A percentile compares a stretch with the other conserved stretches of the same genome.
phyloP scores from a whole-genome alignment of 2,113 vertebrate genomes.

The Chionis minor region DNA sequence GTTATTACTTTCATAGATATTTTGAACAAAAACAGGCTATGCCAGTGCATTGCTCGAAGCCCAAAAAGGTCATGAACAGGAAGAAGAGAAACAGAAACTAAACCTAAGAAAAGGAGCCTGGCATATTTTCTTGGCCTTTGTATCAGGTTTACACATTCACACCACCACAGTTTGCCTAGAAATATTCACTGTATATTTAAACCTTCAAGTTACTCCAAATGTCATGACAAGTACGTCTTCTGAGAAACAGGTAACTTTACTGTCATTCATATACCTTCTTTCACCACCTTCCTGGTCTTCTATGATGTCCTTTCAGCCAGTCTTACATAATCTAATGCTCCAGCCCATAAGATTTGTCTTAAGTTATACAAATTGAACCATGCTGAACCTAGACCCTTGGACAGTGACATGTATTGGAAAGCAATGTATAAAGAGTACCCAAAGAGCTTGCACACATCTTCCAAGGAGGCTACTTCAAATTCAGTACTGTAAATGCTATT shows the following conservation, averaged over 20 bases:
- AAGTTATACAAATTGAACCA: not conserved
- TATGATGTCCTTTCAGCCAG: not conserved
- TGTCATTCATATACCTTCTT: not conserved
- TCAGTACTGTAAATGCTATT: not conserved
- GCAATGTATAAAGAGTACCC: not conserved
- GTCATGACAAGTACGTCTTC: not conserved
- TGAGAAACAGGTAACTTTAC: not conserved
- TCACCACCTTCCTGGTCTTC: not conserved
- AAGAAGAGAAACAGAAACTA: not conserved
- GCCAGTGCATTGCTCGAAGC: not conserved
- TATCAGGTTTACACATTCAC: not conserved
- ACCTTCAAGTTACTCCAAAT: not conserved
- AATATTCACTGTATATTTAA: not conserved
- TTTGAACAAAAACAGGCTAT: not conserved
- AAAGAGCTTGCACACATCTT: not conserved
- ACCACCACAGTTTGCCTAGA: not conserved
- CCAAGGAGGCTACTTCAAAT: not conserved
- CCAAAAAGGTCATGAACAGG: not conserved
- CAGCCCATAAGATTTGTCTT: rapidly evolving
- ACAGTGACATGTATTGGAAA: not conserved
- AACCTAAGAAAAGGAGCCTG: not conserved
- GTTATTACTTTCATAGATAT: not conserved
- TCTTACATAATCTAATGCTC: not conserved
- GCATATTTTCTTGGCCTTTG: not conserved
- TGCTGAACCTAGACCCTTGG: not conserved